phyloP scores from a whole-genome alignment of 2,888 invertebrate genomes.

The Drosophila meridiana region DNA sequence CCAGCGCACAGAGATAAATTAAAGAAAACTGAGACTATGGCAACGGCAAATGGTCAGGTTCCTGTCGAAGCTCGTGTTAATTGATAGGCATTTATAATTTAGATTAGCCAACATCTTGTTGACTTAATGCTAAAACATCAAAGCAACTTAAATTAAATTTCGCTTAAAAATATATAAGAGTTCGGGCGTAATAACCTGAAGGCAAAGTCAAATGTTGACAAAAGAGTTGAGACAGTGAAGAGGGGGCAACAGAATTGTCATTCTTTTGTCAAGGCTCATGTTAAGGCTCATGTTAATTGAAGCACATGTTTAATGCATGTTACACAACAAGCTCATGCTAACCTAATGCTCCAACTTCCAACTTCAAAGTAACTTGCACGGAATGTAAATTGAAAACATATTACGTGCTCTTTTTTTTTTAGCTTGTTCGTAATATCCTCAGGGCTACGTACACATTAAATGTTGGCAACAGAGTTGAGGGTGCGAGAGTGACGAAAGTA shows the following conservation, averaged over 20 bases:
- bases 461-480: background rate
- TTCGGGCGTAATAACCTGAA: background rate
- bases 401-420: background rate
- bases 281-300: background rate
- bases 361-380: background rate
- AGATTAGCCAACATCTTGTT: background rate
- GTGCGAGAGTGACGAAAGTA: background rate
- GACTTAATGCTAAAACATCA: background rate
- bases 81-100: background rate
- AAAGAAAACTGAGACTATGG: background rate
- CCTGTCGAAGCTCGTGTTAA: background rate
- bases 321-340: background rate
- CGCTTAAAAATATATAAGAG: background rate
- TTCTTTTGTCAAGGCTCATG: too few species aligned
- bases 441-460: background rate
- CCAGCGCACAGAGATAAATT: background rate
- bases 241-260: background rate
- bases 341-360: background rate
- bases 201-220: conserved; percentile 16
- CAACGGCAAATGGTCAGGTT: background rate
- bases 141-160: background rate
- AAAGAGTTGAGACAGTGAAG: background rate
- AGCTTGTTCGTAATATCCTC: background rate
- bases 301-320: background rate
- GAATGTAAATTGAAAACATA: conserved; percentile 1